phyloP scores from a whole-genome alignment of 2,113 vertebrate species.

The Atractosteus spatula region DNA sequence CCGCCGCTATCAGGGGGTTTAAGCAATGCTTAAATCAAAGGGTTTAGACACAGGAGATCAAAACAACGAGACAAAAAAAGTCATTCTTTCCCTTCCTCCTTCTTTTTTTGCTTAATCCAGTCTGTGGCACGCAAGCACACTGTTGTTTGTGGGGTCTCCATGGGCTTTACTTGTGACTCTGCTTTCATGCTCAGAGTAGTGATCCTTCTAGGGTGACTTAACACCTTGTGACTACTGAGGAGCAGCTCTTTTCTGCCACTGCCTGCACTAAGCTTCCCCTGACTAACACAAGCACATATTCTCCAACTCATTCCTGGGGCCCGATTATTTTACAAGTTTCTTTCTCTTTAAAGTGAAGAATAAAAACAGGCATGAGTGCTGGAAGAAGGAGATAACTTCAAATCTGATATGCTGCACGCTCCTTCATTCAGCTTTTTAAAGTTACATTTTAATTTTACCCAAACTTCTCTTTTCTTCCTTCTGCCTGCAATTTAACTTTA shows the following conservation, averaged over 20 bases:
- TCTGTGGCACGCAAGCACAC: conserved; percentile 23
- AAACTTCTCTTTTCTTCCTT: no score
- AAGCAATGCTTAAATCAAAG: background rate
- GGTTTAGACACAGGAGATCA: conserved; percentile 21
- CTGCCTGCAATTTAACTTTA: no score
- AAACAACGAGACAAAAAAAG: conserved; percentile 29
- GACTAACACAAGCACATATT: background rate
- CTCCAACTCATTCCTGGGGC: no score
- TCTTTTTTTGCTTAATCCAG: conserved; percentile 19
- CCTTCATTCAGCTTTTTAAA: no score
- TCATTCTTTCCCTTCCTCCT: conserved; percentile 25
- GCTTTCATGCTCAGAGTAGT: background rate
- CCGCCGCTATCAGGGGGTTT: background rate
- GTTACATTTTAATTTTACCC: no score
- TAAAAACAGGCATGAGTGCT: no score
- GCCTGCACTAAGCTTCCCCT: background rate
- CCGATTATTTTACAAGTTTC: no score
- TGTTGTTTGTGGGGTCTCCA: conserved; percentile 20
- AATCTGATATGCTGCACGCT: no score
- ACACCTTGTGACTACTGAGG: background rate
- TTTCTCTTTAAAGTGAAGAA: no score
- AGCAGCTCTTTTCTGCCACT: background rate
- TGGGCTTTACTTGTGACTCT: background rate
- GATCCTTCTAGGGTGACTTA: background rate
- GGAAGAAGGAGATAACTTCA: no score